These are phyloP conservation scores for Pocota personata DNA, from an alignment of 2,888 invertebrate species.

Conservation along the genomic window DNA sequence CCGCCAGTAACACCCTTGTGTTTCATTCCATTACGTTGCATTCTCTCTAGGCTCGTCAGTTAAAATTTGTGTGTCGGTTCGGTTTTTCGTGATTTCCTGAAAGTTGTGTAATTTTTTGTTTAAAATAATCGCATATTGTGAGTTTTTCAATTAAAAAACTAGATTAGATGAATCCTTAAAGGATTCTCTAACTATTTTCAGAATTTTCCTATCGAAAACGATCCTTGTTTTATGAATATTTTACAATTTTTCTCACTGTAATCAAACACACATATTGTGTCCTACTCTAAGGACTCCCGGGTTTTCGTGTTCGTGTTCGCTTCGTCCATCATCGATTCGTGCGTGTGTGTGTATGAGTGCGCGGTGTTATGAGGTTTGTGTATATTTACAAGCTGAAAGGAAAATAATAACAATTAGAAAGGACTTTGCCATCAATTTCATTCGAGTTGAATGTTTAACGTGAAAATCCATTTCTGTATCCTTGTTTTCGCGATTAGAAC, in stretches of 20 bases:
- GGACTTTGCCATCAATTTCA: background rate
- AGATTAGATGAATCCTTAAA: slow-evolving; percentile 31
- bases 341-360: slow-evolving; percentile 47
- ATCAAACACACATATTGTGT: slow-evolving; percentile 44
- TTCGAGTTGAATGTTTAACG: background rate
- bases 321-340: slow-evolving; percentile 66
- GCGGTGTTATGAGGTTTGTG: slow-evolving; percentile 52
- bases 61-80: slow-evolving; percentile 71
- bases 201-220: background rate
- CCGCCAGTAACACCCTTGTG: slow-evolving; percentile 52
- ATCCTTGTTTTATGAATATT: slow-evolving; percentile 15
- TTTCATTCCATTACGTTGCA: slow-evolving; percentile 62
- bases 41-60: slow-evolving; percentile 63
- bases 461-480: background rate
- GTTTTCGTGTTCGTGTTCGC: slow-evolving; percentile 44
- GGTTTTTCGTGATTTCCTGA: slow-evolving; percentile 61
- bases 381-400: slow-evolving; percentile 58
- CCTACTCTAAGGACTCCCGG: slow-evolving; percentile 57
- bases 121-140: slow-evolving; percentile 19
- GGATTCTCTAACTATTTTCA: slow-evolving; percentile 19
- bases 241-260: slow-evolving; percentile 27
- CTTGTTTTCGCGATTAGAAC: background rate
- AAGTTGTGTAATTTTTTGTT: slow-evolving; percentile 44
- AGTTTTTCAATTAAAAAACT: slow-evolving; percentile 16
- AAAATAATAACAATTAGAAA: slow-evolving; percentile 41